These are phyloP conservation scores for Aepyceros melampus DNA, from an alignment of 2,113 vertebrate genomes.

Conservation along the genomic window DNA sequence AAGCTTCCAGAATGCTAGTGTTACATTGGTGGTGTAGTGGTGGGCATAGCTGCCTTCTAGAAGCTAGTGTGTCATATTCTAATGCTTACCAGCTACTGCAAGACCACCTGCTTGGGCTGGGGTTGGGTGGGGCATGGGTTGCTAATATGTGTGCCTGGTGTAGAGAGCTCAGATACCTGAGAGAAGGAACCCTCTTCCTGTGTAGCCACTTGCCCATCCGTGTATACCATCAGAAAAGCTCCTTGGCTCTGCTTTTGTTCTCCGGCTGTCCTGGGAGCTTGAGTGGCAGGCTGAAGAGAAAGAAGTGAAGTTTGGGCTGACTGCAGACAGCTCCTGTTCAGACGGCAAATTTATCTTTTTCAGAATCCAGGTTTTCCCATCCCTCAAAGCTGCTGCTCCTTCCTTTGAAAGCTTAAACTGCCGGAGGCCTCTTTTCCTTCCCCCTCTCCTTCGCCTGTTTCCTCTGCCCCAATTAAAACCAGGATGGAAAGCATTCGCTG, in stretches of 20 bases:
- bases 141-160: neutral
- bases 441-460: neutral
- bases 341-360: neutral
- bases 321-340: neutral
- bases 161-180: neutral
- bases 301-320: neutral
- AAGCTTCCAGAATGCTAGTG: neutral
- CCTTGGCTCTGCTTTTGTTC: neutral
- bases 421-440: neutral
- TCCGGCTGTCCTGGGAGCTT: neutral
- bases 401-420: neutral
- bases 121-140: neutral
- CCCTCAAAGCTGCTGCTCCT: neutral
- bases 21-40: neutral
- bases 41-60: neutral
- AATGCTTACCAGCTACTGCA: neutral
- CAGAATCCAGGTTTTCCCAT: neutral
- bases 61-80: neutral
- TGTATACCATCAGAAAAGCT: neutral
- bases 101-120: neutral
- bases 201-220: neutral
- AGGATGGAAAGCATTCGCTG: constrained; percentile 31
- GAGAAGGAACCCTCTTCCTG: neutral
- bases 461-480: constrained; percentile 42
- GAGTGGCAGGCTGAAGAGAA: neutral